phyloP scores from a whole-genome alignment of 2,113 vertebrate species.

The Catharus bicknelli region DNA sequence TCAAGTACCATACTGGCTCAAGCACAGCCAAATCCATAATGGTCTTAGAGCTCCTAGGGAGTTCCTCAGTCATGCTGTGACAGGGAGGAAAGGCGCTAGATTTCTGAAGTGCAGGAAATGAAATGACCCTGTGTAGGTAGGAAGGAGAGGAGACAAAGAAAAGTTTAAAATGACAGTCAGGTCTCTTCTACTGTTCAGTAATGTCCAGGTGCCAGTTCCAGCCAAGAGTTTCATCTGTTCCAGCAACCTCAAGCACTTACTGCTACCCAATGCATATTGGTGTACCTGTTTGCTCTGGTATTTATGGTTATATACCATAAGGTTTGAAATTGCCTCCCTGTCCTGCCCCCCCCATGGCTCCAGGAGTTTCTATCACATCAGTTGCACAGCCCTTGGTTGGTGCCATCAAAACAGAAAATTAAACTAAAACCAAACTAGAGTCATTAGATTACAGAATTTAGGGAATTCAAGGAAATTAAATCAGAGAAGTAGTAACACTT shows the following conservation, averaged over 20 bases:
- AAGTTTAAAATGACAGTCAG: not conserved
- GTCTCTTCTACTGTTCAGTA: not conserved
- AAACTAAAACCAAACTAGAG: not conserved
- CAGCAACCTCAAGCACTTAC: not conserved
- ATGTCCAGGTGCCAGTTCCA: not conserved
- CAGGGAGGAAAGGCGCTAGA: not conserved
- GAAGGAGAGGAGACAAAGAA: not conserved
- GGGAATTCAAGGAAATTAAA: not conserved
- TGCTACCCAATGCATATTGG: not conserved
- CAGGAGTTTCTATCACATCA: not conserved
- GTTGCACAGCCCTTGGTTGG: not conserved
- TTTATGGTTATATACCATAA: not conserved
- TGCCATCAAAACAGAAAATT: not conserved
- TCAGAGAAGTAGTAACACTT: not conserved
- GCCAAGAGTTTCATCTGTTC: not conserved
- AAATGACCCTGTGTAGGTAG: not conserved
- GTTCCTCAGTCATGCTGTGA: not conserved
- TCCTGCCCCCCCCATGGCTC: not conserved
- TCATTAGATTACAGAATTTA: not conserved
- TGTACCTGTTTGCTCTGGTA: accelerated
- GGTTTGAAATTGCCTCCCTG: not conserved
- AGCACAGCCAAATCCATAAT: not conserved
- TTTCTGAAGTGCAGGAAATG: not conserved
- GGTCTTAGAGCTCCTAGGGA: accelerated
- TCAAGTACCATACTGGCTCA: not conserved